Percentiles rank a stretch among this genome's conserved stretches.
phyloP scores from a whole-genome alignment of 2,113 vertebrate species.

The Greenwoodochromis staneri region DNA sequence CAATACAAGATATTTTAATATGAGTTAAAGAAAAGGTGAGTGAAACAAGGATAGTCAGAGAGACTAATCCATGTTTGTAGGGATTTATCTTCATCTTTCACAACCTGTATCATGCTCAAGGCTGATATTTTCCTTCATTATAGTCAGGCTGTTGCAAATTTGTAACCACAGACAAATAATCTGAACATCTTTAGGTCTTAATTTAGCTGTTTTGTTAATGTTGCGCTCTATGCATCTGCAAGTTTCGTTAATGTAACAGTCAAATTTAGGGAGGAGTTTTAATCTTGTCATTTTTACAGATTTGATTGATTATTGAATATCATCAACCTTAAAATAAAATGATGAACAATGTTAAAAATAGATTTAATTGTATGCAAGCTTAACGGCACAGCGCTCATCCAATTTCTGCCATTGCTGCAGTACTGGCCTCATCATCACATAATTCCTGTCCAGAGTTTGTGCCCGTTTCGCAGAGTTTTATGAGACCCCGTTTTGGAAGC shows the following conservation, averaged over 20 bases:
- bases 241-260: neutral
- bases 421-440: neutral
- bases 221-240: neutral
- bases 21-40: neutral
- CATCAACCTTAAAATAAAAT: neutral
- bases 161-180: neutral
- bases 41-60: neutral
- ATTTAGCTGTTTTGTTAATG: neutral
- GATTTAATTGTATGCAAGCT: neutral
- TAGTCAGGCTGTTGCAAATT: neutral
- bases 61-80: neutral
- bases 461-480: conserved; percentile 4
- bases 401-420: neutral
- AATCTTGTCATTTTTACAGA: neutral
- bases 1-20: neutral
- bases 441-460: neutral
- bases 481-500: neutral
- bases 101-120: neutral
- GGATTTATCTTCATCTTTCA: neutral
- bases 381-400: neutral
- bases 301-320: neutral
- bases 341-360: neutral
- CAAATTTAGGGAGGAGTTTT: neutral
- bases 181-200: neutral
- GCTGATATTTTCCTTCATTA: neutral